Evolutionary conservation across 1,140 invertebrate species (phyloP).

Genomic region (Littorina saxatilis): DNA sequence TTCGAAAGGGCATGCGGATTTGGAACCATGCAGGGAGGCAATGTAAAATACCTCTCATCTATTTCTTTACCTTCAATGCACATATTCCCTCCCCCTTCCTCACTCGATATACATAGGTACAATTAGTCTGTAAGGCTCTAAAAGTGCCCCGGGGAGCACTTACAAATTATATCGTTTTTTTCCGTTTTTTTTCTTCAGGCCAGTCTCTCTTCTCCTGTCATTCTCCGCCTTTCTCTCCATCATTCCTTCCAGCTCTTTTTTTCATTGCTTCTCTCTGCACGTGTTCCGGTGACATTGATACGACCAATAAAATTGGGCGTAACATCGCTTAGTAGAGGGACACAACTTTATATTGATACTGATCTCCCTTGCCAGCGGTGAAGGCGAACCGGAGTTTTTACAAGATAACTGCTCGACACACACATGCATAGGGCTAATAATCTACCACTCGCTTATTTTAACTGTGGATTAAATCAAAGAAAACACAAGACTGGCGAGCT

Average conservation of each 20-base stretch:
- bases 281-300: conserved; percentile 2
- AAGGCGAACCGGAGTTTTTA: neutral
- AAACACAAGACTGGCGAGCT: neutral
- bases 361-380: neutral
- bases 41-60: no score
- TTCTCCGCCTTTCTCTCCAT: neutral
- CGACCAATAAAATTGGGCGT: conserved; percentile 29
- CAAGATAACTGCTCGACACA: conserved; percentile 6
- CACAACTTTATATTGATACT: neutral
- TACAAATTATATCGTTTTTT: no score
- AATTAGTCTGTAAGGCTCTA: no score
- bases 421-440: conserved; percentile 13
- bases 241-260: neutral
- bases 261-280: neutral
- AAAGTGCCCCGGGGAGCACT: no score
- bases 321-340: neutral
- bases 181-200: no score
- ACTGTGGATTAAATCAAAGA: neutral
- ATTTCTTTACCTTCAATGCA: no score
- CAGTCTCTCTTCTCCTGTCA: no score
- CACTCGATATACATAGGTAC: no score
- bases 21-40: no score
- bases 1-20: no score
- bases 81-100: no score
- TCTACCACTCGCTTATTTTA: neutral